These are phyloP conservation scores for Ectropis crepuscularia DNA, from an alignment of 2,888 invertebrate species.

Conservation along the genomic window DNA sequence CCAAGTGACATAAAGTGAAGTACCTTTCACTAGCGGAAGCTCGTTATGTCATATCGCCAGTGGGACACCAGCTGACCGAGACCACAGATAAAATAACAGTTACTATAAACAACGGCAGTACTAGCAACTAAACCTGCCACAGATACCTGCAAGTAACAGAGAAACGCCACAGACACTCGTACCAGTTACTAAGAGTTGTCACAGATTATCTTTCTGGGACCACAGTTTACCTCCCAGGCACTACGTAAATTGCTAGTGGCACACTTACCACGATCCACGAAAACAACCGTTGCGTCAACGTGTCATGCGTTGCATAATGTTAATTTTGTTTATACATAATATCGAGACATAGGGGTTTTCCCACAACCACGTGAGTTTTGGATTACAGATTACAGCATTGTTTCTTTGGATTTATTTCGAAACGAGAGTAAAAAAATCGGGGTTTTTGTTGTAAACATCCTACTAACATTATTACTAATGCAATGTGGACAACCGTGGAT, in stretches of 20 bases:
- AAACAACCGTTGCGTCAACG: conserved; percentile 80
- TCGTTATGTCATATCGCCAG: conserved; percentile 75
- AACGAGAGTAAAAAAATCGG: too few relatives aligned
- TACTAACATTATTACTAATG: too few relatives aligned
- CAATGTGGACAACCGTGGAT: too few relatives aligned
- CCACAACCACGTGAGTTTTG: conserved; percentile 39
- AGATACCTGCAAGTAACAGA: conserved; percentile 1
- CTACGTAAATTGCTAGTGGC: conserved; percentile 52
- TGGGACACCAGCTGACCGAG: conserved; percentile 79
- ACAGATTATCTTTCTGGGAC: background rate
- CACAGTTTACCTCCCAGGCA: conserved; percentile 21
- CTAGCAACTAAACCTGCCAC: background rate
- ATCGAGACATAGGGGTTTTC: conserved; percentile 48
- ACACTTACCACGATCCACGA: conserved; percentile 81
- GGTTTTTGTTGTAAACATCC: too few relatives aligned
- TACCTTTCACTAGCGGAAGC: conserved; percentile 78
- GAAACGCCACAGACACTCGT: background rate
- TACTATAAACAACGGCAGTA: background rate
- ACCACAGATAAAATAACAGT: conserved; percentile 14
- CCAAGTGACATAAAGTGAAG: conserved; percentile 49
- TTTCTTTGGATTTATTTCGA: too few relatives aligned
- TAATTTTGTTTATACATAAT: conserved; percentile 51
- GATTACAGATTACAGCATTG: conserved; percentile 11
- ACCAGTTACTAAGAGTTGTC: conserved; percentile 9
- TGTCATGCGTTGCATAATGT: conserved; percentile 72